Conservation (phyloP, 2,797 vertebrate species). For the Parambassis ranga region DNA sequence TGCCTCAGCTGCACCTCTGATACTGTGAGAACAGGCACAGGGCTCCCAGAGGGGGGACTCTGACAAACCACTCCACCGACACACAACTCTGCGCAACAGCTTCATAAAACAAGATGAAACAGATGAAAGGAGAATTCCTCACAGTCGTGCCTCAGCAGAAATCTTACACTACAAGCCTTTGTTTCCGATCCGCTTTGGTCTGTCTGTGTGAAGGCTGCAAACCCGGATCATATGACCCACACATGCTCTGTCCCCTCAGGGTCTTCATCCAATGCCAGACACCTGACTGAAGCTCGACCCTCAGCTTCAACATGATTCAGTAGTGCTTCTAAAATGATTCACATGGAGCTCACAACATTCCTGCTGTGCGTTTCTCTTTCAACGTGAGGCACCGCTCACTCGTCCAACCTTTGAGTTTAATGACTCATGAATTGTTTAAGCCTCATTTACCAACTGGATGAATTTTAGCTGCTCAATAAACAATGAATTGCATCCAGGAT, state of each 20-base stretch:
- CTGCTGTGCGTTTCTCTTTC: background rate
- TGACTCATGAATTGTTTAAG: conserved; percentile 40
- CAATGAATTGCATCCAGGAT: conserved; percentile 46
- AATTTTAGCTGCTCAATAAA: conserved; percentile 55
- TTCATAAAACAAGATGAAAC: conserved; percentile 43
- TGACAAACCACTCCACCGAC: conserved; percentile 28
- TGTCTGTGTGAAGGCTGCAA: conserved; percentile 29
- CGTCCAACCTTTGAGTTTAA: conserved; percentile 24
- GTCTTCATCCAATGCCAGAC: conserved; percentile 46
- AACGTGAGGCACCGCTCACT: conserved; percentile 1
- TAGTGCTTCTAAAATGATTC: conserved; percentile 6
- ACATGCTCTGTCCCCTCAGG: conserved; percentile 54
- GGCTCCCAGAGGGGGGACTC: conserved; percentile 37
- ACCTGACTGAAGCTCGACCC: conserved; percentile 53
- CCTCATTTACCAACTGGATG: conserved; percentile 45
- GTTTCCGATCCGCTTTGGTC: conserved; percentile 56
- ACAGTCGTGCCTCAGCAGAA: conserved; percentile 35
- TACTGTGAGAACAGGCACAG: conserved; percentile 31
- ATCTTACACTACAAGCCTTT: conserved; percentile 50
- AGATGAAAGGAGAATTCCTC: conserved; percentile 53
- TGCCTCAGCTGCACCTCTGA: conserved; percentile 22
- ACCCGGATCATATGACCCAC: conserved; percentile 65
- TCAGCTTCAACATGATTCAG: conserved; percentile 6
- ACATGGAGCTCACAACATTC: background rate
- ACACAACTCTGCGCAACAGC: conserved; percentile 13